A percentile compares a stretch with the other conserved stretches of the same genome.
Evolutionary conservation across 2,888 invertebrate genomes (phyloP).

Genomic region (Trilocha varians): DNA sequence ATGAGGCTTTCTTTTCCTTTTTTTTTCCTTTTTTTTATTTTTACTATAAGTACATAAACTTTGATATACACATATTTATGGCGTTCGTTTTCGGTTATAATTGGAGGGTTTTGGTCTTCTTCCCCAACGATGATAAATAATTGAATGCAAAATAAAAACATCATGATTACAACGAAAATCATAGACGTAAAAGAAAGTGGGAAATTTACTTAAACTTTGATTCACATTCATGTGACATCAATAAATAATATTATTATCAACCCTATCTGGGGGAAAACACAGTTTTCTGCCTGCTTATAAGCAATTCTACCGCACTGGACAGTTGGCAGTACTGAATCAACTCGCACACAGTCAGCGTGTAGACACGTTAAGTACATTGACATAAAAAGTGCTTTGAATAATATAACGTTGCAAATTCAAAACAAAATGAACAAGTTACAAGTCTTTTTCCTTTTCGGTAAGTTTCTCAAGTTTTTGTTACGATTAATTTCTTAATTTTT

Average conservation of each 20-base stretch:
- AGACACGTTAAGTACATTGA: slow-evolving; percentile 3
- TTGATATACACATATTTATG: too few species aligned
- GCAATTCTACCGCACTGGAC: slow-evolving; percentile 22
- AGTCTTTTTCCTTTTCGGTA: slow-evolving; percentile 32
- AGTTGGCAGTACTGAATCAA: slow-evolving; percentile 17
- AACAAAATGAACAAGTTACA: slow-evolving; percentile 29
- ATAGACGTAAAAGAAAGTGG: too few species aligned
- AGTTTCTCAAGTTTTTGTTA: slow-evolving; percentile 17
- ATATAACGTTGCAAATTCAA: slow-evolving; percentile 2
- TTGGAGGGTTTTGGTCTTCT: too few species aligned
- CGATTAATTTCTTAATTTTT: neutral
- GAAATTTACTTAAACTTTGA: too few species aligned
- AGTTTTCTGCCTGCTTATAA: slow-evolving; percentile 14
- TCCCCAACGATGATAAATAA: too few species aligned
- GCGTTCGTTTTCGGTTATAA: too few species aligned
- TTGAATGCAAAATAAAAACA: too few species aligned
- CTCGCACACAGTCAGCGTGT: slow-evolving; percentile 6
- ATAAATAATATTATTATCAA: neutral
- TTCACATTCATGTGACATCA: neutral
- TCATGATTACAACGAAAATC: too few species aligned
- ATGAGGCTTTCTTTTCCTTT: too few species aligned
- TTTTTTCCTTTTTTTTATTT: too few species aligned
- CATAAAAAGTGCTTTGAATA: slow-evolving; percentile 3
- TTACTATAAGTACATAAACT: too few species aligned
- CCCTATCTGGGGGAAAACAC: neutral